A percentile compares a stretch with the other conserved stretches of the same genome.
Evolutionary conservation across 1,140 invertebrate genomes (phyloP).

Genomic region (Dufourea novaeangliae): DNA sequence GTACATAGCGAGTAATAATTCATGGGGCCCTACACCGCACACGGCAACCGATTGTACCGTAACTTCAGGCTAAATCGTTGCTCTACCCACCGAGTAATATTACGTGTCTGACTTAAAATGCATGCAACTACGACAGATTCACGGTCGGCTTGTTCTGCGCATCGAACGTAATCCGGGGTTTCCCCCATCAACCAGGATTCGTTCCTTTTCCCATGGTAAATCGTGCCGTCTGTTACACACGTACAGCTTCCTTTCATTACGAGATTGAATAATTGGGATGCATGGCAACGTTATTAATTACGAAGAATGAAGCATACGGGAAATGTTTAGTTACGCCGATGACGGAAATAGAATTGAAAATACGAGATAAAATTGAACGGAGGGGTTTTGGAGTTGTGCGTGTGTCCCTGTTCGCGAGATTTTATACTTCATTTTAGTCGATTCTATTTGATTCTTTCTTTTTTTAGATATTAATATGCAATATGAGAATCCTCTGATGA

Average conservation of each 20-base stretch:
- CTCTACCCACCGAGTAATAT: constrained; percentile 39
- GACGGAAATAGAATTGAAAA: background rate
- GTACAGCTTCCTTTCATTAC: background rate
- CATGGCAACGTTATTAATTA: background rate
- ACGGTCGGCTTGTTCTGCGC: constrained; percentile 34
- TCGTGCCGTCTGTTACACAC: background rate
- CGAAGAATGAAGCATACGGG: too few relatives aligned
- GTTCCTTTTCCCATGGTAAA: background rate
- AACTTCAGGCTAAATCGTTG: constrained; percentile 38
- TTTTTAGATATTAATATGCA: too few relatives aligned
- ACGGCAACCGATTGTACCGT: constrained; percentile 41
- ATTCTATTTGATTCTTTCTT: too few relatives aligned
- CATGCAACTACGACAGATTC: constrained; percentile 42
- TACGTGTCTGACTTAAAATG: constrained; percentile 59
- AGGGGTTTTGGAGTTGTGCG: too few relatives aligned
- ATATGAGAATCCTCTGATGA: too few relatives aligned
- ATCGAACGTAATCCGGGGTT: constrained; percentile 32
- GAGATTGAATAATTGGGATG: background rate
- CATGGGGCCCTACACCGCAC: constrained; percentile 22
- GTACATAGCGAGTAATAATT: constrained; percentile 45
- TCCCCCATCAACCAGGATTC: background rate
- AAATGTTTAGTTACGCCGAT: background rate
- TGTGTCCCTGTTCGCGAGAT: too few relatives aligned
- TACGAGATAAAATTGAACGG: background rate
- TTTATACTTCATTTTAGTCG: too few relatives aligned